Percentiles rank a stretch among this genome's conserved stretches.
Conservation (phyloP, 2,888 invertebrate genomes). For the Bembecia ichneumoniformis region DNA sequence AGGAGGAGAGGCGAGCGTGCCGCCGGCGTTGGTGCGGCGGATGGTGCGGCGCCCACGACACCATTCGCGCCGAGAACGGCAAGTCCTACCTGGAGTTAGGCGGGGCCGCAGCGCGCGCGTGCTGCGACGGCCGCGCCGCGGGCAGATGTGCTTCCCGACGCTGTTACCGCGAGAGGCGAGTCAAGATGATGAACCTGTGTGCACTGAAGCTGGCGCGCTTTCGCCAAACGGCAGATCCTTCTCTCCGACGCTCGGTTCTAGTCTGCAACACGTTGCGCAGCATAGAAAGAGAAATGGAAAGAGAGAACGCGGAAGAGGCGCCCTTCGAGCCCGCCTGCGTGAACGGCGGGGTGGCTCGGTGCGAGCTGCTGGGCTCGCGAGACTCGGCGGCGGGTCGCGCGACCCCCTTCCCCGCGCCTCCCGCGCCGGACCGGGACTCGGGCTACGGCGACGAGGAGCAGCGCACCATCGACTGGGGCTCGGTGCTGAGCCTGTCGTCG, state of each 20-base stretch:
- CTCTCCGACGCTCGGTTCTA: conserved; percentile 89
- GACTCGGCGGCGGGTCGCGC: conserved; percentile 73
- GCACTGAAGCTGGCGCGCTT: conserved; percentile 92
- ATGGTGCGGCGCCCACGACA: conserved; percentile 77
- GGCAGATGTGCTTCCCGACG: conserved; percentile 85
- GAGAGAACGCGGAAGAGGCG: conserved; percentile 73
- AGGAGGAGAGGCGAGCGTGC: conserved; percentile 66
- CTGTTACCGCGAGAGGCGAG: conserved; percentile 87
- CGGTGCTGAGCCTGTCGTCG: conserved; percentile 87
- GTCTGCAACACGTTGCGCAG: conserved; percentile 93
- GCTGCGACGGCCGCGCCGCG: conserved; percentile 81
- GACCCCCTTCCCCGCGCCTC: conserved; percentile 77
- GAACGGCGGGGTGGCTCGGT: conserved; percentile 74
- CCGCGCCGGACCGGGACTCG: conserved; percentile 77
- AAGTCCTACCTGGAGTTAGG: conserved; percentile 91
- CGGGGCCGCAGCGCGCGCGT: conserved; percentile 81
- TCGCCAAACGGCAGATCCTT: conserved; percentile 90
- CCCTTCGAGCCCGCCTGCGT: conserved; percentile 56
- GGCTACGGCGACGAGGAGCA: conserved; percentile 84
- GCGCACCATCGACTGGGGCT: conserved; percentile 92
- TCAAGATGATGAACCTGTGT: conserved; percentile 91
- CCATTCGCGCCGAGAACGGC: conserved; percentile 91
- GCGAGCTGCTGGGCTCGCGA: conserved; percentile 68
- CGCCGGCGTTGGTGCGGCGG: conserved; percentile 72
- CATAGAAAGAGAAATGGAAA: conserved; percentile 91